Conservation (phyloP, 37 sponge, comb jelly and placozoan species). For the Haliclona indistincta region DNA sequence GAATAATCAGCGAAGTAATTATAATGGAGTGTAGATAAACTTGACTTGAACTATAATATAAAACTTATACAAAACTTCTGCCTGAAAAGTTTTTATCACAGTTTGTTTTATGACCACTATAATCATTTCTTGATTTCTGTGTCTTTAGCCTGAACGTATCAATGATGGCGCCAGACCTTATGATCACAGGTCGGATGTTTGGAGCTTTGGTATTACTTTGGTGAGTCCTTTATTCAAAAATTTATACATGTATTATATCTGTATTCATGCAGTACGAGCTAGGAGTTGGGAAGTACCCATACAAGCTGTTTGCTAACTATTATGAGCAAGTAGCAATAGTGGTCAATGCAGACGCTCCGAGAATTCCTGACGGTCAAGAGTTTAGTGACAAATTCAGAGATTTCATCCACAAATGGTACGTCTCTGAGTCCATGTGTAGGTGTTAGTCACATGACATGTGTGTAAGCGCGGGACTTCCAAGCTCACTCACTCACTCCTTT, state of each 20-base stretch:
- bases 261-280: conserved; percentile 52
- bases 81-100: too few species aligned
- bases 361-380: conserved; percentile 13
- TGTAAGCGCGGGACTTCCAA: too few species aligned
- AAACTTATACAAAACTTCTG: too few species aligned
- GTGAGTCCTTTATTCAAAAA: too few species aligned
- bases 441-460: too few species aligned
- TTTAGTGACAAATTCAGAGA: conserved; percentile 51
- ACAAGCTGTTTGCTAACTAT: conserved; percentile 21
- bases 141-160: conserved; percentile 5
- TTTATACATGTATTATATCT: too few species aligned
- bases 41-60: too few species aligned
- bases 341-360: conserved; percentile 70
- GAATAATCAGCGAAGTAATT: too few species aligned
- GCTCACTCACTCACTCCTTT: too few species aligned
- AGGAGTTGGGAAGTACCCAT: conserved; percentile 39
- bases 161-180: not conserved
- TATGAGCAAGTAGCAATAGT: conserved; percentile 79
- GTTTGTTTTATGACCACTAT: not conserved
- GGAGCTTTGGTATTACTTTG: conserved; percentile 57
- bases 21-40: too few species aligned
- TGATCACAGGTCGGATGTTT: conserved; percentile 46
- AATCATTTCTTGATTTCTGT: too few species aligned
- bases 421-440: too few species aligned
- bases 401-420: conserved; percentile 69